phyloP scores from a whole-genome alignment of 1,140 invertebrate species.

The Conopomorpha cramerella region DNA sequence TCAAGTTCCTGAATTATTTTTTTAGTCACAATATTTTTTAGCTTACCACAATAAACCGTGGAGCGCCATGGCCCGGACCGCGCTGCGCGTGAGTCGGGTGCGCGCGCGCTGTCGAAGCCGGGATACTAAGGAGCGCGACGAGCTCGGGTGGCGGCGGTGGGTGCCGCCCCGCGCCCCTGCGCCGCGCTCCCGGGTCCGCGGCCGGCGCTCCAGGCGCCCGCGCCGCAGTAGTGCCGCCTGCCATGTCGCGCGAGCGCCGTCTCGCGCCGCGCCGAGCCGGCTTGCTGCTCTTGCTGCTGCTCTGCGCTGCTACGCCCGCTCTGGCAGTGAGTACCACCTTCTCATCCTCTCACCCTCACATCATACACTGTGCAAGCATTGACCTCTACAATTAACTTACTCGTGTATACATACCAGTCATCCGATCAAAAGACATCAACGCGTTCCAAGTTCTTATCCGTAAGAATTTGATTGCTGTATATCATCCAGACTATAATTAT shows the following conservation, averaged over 20 bases:
- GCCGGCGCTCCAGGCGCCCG: too few species aligned
- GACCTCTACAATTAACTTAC: background rate
- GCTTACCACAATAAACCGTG: slow-evolving; percentile 49
- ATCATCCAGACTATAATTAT: too few species aligned
- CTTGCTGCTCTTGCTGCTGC: slow-evolving; percentile 26
- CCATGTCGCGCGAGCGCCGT: slow-evolving; percentile 44
- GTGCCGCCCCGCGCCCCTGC: slow-evolving; percentile 15
- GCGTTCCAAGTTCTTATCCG: too few species aligned
- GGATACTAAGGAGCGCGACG: slow-evolving; percentile 50
- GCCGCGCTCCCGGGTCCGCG: slow-evolving; percentile 28
- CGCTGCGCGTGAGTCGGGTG: slow-evolving; percentile 48
- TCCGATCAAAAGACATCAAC: slow-evolving; percentile 38
- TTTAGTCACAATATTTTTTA: background rate
- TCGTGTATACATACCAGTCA: slow-evolving; percentile 1
- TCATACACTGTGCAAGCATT: background rate
- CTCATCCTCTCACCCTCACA: slow-evolving; percentile 2
- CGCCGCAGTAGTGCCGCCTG: slow-evolving; percentile 46
- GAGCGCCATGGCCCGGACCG: slow-evolving; percentile 48
- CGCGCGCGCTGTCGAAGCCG: slow-evolving; percentile 51
- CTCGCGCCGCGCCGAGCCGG: slow-evolving; percentile 31
- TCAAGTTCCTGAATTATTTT: background rate
- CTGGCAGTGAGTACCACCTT: slow-evolving; percentile 33
- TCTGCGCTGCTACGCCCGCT: slow-evolving; percentile 26
- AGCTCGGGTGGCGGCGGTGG: slow-evolving; percentile 18
- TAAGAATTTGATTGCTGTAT: too few species aligned